A percentile compares a stretch with the other conserved stretches of the same genome.
Evolutionary conservation across 2,888 invertebrate species (phyloP).

Genomic region (Papilio gigon): DNA sequence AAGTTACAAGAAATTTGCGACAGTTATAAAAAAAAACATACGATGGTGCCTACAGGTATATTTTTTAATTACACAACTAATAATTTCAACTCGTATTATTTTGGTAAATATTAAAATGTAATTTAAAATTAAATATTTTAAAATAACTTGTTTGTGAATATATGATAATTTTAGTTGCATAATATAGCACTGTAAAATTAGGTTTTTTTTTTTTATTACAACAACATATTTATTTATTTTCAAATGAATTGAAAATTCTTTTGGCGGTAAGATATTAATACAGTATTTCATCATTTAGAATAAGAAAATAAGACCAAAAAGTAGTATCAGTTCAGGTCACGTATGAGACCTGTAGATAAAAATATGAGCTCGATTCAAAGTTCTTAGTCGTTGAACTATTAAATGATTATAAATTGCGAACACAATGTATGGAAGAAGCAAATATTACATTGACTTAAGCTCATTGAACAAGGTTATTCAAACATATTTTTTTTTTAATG

Average conservation of each 20-base stretch:
- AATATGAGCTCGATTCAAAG: neutral
- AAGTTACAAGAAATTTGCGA: no score
- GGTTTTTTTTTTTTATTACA: no score
- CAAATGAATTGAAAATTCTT: no score
- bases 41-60: neutral
- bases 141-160: neutral
- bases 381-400: neutral
- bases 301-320: neutral
- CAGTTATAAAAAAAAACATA: no score
- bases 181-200: slow-evolving; percentile 3
- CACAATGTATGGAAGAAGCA: neutral
- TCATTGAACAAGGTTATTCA: neutral
- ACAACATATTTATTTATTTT: no score
- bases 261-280: no score
- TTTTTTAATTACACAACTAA: neutral
- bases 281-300: no score
- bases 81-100: neutral
- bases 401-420: neutral
- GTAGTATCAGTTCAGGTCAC: slow-evolving; percentile 15
- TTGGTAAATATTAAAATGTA: neutral
- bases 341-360: neutral
- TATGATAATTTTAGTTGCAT: neutral
- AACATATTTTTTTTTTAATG: neutral
- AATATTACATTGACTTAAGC: neutral
- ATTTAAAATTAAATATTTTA: neutral